These are phyloP conservation scores for Antheraea yamamai DNA, from an alignment of 2,888 invertebrate genomes.

Conservation along the genomic window DNA sequence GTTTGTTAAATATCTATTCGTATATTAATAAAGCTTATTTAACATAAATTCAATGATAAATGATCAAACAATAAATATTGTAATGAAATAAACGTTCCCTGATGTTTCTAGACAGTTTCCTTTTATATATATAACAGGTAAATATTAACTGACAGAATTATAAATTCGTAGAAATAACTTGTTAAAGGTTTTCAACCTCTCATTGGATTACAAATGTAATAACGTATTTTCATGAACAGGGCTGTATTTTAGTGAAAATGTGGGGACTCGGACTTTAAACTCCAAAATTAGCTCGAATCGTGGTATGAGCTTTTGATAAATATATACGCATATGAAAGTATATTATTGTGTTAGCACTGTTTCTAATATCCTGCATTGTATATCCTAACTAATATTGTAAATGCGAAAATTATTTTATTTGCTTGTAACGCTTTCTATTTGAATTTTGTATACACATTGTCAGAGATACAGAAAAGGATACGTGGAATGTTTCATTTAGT, in stretches of 20 bases:
- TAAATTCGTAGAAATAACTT: not conserved
- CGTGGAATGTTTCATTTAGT: no score
- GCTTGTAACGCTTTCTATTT: no score
- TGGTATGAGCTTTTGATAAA: no score
- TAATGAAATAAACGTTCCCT: not conserved
- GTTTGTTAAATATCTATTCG: not conserved
- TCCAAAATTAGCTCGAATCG: no score
- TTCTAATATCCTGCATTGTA: no score
- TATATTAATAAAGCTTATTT: not conserved
- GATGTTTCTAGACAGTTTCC: not conserved
- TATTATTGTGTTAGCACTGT: no score
- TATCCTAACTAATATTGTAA: no score
- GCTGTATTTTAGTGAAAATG: not conserved
- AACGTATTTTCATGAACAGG: not conserved
- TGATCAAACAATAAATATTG: not conserved
- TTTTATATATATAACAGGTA: not conserved
- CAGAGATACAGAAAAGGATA: no score
- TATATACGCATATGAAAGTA: no score
- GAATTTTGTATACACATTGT: no score
- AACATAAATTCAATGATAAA: not conserved
- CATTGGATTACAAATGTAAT: conserved; percentile 8
- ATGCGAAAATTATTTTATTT: no score
- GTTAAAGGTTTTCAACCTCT: not conserved
- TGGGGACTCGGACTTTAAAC: not conserved
- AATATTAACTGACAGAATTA: not conserved